Percentiles rank a stretch among this genome's conserved stretches.
Conservation (phyloP, 2,113 vertebrate species). For the Atractosteus spatula region DNA sequence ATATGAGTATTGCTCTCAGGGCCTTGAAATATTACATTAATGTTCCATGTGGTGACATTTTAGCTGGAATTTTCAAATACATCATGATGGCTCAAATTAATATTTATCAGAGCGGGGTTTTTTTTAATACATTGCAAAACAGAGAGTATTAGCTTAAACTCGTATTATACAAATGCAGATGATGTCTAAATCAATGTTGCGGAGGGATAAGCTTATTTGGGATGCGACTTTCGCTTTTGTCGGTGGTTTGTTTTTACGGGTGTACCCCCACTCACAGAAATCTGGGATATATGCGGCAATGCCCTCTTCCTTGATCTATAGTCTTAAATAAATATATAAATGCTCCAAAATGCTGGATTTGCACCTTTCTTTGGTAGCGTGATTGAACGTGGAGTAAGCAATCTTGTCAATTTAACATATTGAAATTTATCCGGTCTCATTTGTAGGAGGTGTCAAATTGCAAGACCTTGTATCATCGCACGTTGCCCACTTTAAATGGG, state of each 20-base stretch:
- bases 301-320: neutral
- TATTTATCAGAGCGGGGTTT: constrained; percentile 99
- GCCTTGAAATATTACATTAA: constrained; percentile 99
- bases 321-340: neutral
- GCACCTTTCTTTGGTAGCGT: neutral
- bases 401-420: constrained; percentile 4
- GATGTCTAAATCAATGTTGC: constrained; percentile 77
- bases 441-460: neutral
- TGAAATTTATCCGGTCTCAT: neutral
- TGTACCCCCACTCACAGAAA: too few species aligned
- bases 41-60: constrained; percentile 99
- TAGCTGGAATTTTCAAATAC: constrained; percentile 99
- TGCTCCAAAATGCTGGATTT: neutral
- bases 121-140: constrained; percentile 98
- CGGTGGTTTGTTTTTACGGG: neutral
- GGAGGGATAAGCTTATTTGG: neutral
- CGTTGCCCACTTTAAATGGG: neutral
- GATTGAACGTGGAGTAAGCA: neutral
- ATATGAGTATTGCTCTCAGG: constrained; percentile 99
- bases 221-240: neutral
- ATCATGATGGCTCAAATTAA: constrained; percentile 99
- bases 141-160: constrained; percentile 92
- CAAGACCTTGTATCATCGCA: neutral
- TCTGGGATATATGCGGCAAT: neutral
- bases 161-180: constrained; percentile 70